phyloP scores from a whole-genome alignment of 2,797 vertebrate species.

The Intellagama lesueurii region DNA sequence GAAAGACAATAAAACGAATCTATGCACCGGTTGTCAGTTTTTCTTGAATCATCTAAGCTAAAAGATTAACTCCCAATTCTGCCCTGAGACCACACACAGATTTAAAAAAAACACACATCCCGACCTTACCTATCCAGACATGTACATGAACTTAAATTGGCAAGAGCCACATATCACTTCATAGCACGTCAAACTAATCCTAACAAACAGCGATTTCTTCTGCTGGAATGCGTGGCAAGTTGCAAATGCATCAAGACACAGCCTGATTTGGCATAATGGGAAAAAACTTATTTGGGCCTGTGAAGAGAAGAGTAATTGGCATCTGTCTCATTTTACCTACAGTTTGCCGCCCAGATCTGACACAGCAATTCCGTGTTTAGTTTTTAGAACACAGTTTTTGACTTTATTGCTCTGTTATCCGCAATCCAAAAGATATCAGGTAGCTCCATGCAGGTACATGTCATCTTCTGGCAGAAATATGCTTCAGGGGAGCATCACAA shows the following conservation, averaged over 20 bases:
- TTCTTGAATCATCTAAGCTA: not conserved
- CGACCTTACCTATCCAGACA: not conserved
- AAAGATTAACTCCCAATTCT: not conserved
- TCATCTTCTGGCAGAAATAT: not conserved
- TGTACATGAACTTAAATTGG: not conserved
- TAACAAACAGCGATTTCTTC: not conserved
- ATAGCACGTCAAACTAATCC: not conserved
- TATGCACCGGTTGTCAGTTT: not conserved
- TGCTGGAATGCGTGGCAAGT: not conserved
- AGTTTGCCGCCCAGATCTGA: slow-evolving; percentile 25
- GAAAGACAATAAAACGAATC: not conserved
- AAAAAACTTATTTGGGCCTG: slow-evolving; percentile 38
- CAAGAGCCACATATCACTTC: not conserved
- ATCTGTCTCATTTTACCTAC: slow-evolving; percentile 14
- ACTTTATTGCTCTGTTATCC: not conserved
- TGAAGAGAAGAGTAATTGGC: slow-evolving; percentile 6
- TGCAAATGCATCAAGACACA: not conserved
- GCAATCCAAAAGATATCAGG: not conserved
- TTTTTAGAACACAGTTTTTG: not conserved
- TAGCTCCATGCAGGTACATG: not conserved
- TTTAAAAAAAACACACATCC: not conserved
- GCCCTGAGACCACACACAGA: slow-evolving; percentile 3
- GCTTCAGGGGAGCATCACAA: not conserved
- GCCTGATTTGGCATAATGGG: not conserved
- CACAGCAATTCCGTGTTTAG: slow-evolving; percentile 22